Evolutionary conservation across 2,797 vertebrate species (phyloP).

Genomic region (Macroramphosus scolopax): DNA sequence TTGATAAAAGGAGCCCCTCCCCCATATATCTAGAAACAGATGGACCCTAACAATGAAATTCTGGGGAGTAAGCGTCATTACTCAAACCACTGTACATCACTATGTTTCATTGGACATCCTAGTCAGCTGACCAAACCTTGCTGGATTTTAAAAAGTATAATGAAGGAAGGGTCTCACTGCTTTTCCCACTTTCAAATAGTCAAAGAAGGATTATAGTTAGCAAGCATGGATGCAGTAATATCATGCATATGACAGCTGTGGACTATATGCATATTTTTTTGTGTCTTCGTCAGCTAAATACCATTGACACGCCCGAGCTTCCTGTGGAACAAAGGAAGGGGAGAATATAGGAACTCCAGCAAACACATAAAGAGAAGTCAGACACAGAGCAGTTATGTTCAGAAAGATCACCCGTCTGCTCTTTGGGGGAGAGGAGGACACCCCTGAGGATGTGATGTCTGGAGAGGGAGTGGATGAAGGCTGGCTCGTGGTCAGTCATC

Average conservation of each 20-base stretch:
- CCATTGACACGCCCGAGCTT: constrained; percentile 2
- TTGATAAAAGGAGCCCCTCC: constrained; percentile 48
- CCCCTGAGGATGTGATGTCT: constrained; percentile 64
- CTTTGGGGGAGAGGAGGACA: constrained; percentile 80
- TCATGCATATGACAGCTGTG: constrained; percentile 3
- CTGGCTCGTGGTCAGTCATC: constrained; percentile 89
- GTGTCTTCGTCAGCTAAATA: constrained; percentile 20
- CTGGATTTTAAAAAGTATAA: constrained; percentile 38
- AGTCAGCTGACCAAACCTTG: constrained; percentile 53
- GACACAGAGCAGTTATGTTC: constrained; percentile 78
- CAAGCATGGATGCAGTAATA: background rate
- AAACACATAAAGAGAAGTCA: constrained; percentile 8
- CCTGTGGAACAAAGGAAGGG: constrained; percentile 20
- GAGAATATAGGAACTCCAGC: constrained; percentile 1
- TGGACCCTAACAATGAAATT: constrained; percentile 62
- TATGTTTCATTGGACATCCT: constrained; percentile 44
- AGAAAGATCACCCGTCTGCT: constrained; percentile 86
- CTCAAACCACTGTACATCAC: constrained; percentile 21
- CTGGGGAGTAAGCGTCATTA: constrained; percentile 43
- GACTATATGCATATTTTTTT: too few relatives aligned
- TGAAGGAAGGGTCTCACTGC: background rate
- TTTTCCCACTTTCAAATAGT: constrained; percentile 16
- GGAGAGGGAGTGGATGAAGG: constrained; percentile 84
- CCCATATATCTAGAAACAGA: constrained; percentile 54
- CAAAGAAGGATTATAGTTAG: constrained; percentile 14